These are phyloP conservation scores for Catostomus latipinnis DNA, from an alignment of 2,797 vertebrate species.

Conservation along the genomic window DNA sequence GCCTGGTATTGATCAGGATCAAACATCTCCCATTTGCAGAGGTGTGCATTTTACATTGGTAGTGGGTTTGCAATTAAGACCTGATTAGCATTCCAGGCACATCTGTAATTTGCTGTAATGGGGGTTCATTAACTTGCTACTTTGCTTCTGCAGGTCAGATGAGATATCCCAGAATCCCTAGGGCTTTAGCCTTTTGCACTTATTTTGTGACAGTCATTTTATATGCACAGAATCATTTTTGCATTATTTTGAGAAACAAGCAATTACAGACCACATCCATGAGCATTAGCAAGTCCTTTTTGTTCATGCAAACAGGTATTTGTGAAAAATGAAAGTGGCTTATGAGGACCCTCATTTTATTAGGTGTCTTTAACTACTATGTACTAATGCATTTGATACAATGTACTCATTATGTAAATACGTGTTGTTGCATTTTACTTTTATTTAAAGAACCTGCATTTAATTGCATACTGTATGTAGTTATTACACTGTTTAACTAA, in stretches of 20 bases:
- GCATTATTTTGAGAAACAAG: constrained; percentile 1
- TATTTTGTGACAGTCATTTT: constrained; percentile 21
- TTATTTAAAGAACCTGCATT: too few species aligned
- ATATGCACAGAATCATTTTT: constrained; percentile 1
- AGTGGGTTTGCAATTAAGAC: constrained; percentile 55
- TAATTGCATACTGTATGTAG: too few species aligned
- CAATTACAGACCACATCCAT: constrained; percentile 3
- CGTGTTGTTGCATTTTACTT: too few species aligned
- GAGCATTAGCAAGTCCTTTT: background rate
- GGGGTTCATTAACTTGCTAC: constrained; percentile 60
- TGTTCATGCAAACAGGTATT: background rate
- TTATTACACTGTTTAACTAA: too few species aligned
- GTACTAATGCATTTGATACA: too few species aligned
- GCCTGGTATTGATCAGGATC: constrained; percentile 53
- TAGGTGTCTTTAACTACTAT: too few species aligned
- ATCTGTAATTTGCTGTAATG: constrained; percentile 57
- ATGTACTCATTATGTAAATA: too few species aligned
- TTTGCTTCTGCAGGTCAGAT: constrained; percentile 52
- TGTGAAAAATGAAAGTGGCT: background rate
- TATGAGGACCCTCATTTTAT: too few species aligned
- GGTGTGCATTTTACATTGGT: constrained; percentile 53
- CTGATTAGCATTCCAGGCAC: constrained; percentile 56
- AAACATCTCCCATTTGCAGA: constrained; percentile 56
- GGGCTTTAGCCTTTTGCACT: constrained; percentile 41
- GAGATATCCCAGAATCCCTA: constrained; percentile 32